Evolutionary conservation across 2,113 vertebrate genomes (phyloP).

Genomic region (Brachyhypopomus occidentalis): DNA sequence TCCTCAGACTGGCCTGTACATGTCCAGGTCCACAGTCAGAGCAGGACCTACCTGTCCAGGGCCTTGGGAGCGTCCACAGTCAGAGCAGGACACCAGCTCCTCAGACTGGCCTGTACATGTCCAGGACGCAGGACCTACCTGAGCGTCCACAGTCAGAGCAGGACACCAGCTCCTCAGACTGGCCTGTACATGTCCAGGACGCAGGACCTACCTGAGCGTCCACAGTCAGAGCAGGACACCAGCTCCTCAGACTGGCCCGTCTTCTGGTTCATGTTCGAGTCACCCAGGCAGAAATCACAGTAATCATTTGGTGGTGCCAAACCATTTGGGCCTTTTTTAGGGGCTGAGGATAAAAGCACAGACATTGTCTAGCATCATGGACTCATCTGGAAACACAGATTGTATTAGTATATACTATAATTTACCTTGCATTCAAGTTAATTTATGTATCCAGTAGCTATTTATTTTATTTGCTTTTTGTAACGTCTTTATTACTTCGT

Average conservation of each 20-base stretch:
- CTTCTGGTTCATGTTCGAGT: conserved; percentile 96
- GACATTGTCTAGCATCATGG: background rate
- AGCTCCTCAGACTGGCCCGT: conserved; percentile 92
- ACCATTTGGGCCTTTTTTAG: conserved; percentile 93
- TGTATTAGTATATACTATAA: background rate
- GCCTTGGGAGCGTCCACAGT: no score
- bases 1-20: conserved; percentile 93
- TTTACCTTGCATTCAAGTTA: background rate
- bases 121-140: no score
- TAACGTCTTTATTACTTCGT: no score
- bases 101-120: no score
- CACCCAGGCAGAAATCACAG: conserved; percentile 96
- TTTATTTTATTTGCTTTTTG: no score
- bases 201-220: conserved; percentile 88
- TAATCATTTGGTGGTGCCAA: conserved; percentile 95
- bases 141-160: conserved; percentile 98
- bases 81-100: no score
- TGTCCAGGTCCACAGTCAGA: no score
- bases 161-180: no score
- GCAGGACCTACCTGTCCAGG: no score
- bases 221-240: conserved; percentile 96
- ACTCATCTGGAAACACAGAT: background rate
- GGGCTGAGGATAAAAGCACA: conserved; percentile 65
- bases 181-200: no score
- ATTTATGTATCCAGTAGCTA: no score